Evolutionary conservation across 2,113 vertebrate species (phyloP).

Genomic region (Mastomys coucha): DNA sequence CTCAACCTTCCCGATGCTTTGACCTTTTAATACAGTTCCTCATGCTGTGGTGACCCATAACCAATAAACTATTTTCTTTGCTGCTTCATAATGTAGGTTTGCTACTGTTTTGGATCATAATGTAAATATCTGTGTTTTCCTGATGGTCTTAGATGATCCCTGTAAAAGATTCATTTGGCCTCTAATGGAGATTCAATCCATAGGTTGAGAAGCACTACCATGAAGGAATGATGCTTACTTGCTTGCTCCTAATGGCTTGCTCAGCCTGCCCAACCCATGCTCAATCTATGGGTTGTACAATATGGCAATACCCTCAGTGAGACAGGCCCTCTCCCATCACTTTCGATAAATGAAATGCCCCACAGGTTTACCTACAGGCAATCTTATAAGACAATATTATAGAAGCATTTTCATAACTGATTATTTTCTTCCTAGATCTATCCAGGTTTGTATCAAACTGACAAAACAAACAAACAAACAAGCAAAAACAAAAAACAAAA

Average conservation of each 20-base stretch:
- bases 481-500: background rate
- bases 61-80: background rate
- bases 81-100: background rate
- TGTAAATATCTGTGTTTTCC: background rate
- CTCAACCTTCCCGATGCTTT: background rate
- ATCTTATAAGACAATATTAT: too few species aligned
- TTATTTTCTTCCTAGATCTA: background rate
- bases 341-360: background rate
- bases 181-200: too few species aligned
- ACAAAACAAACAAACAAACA: background rate
- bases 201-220: background rate
- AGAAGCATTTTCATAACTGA: background rate
- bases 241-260: background rate
- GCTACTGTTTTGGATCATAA: background rate
- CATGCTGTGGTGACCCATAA: background rate
- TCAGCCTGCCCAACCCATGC: background rate
- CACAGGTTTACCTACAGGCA: background rate
- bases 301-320: background rate
- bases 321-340: background rate
- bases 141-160: background rate
- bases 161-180: background rate
- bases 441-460: background rate
- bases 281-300: too few species aligned
- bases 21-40: background rate
- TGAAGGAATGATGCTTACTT: background rate